A percentile compares a stretch with the other conserved stretches of the same genome.
Conservation (phyloP, 2,797 vertebrate species). For the Clangula hyemalis region DNA sequence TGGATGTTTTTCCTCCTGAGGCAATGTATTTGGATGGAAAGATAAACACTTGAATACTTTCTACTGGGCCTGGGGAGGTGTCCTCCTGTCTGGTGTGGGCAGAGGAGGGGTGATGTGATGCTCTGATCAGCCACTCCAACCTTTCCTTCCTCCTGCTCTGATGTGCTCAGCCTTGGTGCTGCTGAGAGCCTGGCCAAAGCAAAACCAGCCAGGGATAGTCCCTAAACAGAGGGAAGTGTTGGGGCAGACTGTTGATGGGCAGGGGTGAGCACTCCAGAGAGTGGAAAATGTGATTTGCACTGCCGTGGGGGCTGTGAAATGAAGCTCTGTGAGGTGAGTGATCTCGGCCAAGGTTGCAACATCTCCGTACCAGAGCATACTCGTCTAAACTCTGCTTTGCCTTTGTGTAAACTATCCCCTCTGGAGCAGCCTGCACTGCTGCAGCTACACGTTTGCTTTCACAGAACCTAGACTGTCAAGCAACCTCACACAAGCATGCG, state of each 20-base stretch:
- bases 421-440: slow-evolving; percentile 18
- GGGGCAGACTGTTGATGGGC: neutral
- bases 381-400: slow-evolving; percentile 52
- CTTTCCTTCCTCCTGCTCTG: neutral
- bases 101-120: neutral
- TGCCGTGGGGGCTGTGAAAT: slow-evolving; percentile 1
- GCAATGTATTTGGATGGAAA: neutral
- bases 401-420: slow-evolving; percentile 39
- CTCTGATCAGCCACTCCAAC: neutral
- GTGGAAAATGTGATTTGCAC: neutral
- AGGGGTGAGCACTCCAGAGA: neutral
- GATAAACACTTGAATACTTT: neutral
- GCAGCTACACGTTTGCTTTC: slow-evolving; percentile 46
- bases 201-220: neutral
- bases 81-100: neutral
- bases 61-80: neutral
- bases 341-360: slow-evolving; percentile 31
- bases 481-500: slow-evolving; percentile 37
- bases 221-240: neutral
- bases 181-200: neutral
- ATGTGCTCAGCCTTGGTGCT: neutral
- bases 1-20: neutral
- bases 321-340: neutral
- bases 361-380: neutral
- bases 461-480: slow-evolving; percentile 47